Conservation (phyloP, 2,888 invertebrate species). For the Nomada lathburiana region DNA sequence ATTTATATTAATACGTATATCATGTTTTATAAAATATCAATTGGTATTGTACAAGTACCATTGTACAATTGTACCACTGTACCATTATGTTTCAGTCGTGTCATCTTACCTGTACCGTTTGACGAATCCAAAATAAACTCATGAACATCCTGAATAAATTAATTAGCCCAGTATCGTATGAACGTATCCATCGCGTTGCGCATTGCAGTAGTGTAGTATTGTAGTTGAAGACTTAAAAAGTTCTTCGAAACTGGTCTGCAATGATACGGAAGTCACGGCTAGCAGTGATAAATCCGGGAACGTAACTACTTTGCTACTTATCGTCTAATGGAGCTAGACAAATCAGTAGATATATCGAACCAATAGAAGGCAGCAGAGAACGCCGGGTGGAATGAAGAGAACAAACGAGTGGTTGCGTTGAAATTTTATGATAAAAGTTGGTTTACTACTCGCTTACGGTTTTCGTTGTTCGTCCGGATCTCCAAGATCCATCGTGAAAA, state of each 20-base stretch:
- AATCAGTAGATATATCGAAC: neutral
- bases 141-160: no score
- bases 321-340: constrained; percentile 11
- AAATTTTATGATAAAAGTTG: constrained; percentile 76
- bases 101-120: no score
- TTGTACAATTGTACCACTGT: no score
- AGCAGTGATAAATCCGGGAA: constrained; percentile 4
- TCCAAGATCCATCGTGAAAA: constrained; percentile 25
- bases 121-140: no score
- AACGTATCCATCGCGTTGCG: no score
- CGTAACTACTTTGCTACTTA: constrained; percentile 14
- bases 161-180: no score
- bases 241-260: constrained; percentile 10
- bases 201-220: no score
- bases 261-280: neutral
- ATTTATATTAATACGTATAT: no score
- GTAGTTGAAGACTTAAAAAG: neutral
- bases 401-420: constrained; percentile 30
- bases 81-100: no score
- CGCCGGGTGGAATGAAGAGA: constrained; percentile 37
- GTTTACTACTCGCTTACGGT: constrained; percentile 68
- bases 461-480: constrained; percentile 37
- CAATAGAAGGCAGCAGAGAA: constrained; percentile 15
- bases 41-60: no score
- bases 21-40: no score